These are phyloP conservation scores for Bettongia penicillata DNA, from an alignment of 2,113 vertebrate genomes.

Conservation along the genomic window DNA sequence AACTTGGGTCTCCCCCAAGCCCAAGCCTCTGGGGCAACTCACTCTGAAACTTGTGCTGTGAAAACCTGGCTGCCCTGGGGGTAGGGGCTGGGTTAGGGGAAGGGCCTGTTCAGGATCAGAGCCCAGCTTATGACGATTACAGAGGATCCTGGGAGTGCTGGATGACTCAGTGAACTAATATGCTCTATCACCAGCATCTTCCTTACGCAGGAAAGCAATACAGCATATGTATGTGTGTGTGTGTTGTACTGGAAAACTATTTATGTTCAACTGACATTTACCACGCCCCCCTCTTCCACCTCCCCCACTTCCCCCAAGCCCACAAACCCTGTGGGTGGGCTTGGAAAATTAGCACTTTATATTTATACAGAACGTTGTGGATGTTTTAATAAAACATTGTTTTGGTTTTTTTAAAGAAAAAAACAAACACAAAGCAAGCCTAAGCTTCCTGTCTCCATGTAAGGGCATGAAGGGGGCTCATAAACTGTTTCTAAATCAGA, in stretches of 20 bases:
- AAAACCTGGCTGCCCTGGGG: conserved; percentile 32
- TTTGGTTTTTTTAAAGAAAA: conserved; percentile 73
- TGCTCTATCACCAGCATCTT: not conserved
- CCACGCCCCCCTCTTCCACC: conserved; percentile 61
- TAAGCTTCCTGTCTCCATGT: conserved; percentile 29
- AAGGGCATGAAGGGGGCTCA: not conserved
- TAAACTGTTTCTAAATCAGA: not conserved
- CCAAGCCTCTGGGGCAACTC: not conserved
- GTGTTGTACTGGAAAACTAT: conserved; percentile 48
- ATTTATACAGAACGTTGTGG: conserved; percentile 76
- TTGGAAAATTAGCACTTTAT: conserved; percentile 81
- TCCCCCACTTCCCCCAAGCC: conserved; percentile 59
- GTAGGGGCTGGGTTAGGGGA: not conserved
- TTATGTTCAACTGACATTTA: conserved; percentile 68
- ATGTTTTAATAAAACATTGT: conserved; percentile 73
- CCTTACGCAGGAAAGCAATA: not conserved
- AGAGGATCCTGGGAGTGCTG: not conserved
- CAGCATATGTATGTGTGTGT: not conserved
- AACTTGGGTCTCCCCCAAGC: not conserved
- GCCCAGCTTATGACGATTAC: not conserved
- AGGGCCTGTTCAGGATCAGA: not conserved
- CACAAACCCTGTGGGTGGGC: conserved; percentile 42
- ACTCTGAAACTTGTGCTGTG: conserved; percentile 64
- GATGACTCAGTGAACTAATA: not conserved
- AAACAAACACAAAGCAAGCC: not conserved